Base-by-base conservation (phyloP, 2,888 invertebrate species). In the Drosophila lutescens region DNA sequence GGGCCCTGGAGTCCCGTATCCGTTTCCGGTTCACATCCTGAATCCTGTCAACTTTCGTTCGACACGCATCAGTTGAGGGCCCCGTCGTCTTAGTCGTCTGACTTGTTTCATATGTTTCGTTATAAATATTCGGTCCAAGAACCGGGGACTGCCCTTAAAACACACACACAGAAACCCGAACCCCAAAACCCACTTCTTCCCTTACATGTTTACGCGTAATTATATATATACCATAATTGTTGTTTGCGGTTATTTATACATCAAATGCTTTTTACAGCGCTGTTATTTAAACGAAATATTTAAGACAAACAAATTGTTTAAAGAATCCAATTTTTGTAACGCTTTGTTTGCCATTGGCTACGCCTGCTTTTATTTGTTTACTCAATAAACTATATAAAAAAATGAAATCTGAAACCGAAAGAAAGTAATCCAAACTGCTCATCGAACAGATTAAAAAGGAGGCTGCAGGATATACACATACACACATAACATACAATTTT, bases 191-290 rank as follows among this genome's bases (percentile, higher is more conserved):
- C 56, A 26, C 72, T 63, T 43, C 59, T 44, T 34, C 58, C 54
- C 67, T 40, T 62, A 63, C 57, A 53, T 57, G 57, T 44, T 56
- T 46, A 68, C 49, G 72, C 72, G 74, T 70, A 76, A 76, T 68
- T 74, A 79, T 74, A 80, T 75, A 82, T 70, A 72, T 77, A 78
- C 74, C 74, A 77, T 87, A 77, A 85, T 87, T 87, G 88, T 87
- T 89, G 82, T 87, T 82, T 85, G 85, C 83, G 73, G 78, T 77
- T 83, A 66, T 66, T 55, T 66, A 66, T 67, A 67, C 46, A 67
- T 67, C 56, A 84, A 79, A 79, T 84, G 87, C 85, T 85, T 86
- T 83, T 86, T 78, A 87, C 68, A 79, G 87, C 82, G 53, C 81
- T 79, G 87, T 87, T 83, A 80, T 79, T 80, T 79, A 78, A 79